Evolutionary conservation across 2,113 vertebrate genomes (phyloP).

Genomic region (Protomyctophum bolini): DNA sequence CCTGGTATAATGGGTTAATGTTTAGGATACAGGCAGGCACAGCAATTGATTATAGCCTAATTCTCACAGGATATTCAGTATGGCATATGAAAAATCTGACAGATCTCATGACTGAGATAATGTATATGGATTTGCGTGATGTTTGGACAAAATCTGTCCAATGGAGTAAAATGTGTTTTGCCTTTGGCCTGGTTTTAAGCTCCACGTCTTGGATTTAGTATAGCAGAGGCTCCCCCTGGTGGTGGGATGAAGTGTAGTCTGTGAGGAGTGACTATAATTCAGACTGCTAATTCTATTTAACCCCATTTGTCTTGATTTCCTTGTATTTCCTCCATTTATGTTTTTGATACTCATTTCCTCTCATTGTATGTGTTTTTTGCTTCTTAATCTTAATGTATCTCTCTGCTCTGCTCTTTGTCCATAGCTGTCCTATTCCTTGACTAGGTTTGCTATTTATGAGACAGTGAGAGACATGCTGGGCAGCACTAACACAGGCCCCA

Average conservation of each 20-base stretch:
- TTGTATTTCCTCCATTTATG: neutral
- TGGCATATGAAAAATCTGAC: too few species aligned
- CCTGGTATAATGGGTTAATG: too few species aligned
- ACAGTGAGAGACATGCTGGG: constrained; percentile 72
- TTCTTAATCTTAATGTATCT: neutral
- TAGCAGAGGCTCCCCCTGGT: constrained; percentile 2
- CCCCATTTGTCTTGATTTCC: too few species aligned
- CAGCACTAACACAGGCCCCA: constrained; percentile 57
- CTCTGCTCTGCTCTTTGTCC: neutral
- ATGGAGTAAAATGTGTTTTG: too few species aligned
- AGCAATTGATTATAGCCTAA: too few species aligned
- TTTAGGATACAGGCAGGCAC: too few species aligned
- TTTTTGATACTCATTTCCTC: neutral
- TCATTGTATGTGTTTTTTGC: neutral
- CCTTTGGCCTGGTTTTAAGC: too few species aligned
- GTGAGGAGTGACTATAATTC: neutral
- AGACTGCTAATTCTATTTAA: neutral
- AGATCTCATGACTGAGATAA: too few species aligned
- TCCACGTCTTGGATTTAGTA: neutral
- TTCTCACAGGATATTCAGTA: too few species aligned
- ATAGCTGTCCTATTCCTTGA: constrained; percentile 75
- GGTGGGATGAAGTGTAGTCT: neutral
- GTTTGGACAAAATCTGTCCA: too few species aligned
- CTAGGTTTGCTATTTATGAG: constrained; percentile 76
- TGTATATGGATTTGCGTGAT: too few species aligned